Evolutionary conservation across 2,797 vertebrate genomes (phyloP).

Genomic region (Poecilia gillii): DNA sequence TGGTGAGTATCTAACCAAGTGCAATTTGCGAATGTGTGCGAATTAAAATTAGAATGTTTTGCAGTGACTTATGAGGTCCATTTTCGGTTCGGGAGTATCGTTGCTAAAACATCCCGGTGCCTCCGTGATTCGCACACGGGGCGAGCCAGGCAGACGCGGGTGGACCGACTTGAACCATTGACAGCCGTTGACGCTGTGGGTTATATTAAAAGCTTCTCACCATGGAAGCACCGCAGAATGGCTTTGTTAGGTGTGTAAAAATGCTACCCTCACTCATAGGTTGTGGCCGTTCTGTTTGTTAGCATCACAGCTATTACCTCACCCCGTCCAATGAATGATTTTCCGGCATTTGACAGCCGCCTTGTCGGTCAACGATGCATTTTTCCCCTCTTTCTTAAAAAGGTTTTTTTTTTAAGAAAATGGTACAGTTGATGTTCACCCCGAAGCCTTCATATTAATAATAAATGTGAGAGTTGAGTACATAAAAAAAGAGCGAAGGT

Average conservation of each 20-base stretch:
- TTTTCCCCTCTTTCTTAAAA: too few relatives aligned
- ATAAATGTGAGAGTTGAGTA: not conserved
- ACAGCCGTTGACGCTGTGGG: slow-evolving; percentile 6
- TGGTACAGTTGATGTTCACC: not conserved
- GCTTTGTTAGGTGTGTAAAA: not conserved
- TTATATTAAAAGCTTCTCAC: slow-evolving; percentile 5
- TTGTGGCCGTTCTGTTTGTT: slow-evolving; percentile 37
- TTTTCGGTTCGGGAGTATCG: not conserved
- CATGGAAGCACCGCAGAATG: not conserved
- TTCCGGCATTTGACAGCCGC: not conserved
- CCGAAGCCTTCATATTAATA: not conserved
- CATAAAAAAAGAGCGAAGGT: not conserved
- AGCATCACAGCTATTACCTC: slow-evolving; percentile 58
- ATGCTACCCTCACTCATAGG: not conserved
- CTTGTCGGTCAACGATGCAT: not conserved
- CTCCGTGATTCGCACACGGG: slow-evolving; percentile 1
- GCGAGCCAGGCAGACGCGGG: not conserved
- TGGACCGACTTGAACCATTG: not conserved
- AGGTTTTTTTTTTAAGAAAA: not conserved
- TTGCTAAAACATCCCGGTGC: not conserved
- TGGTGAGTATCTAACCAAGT: slow-evolving; percentile 65
- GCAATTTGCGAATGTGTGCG: not conserved
- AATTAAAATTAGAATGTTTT: not conserved
- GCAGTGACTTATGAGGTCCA: not conserved
- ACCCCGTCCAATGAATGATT: not conserved